A percentile compares a stretch with the other conserved stretches of the same genome.
These are phyloP conservation scores for Antitype chi DNA, from an alignment of 2,888 invertebrate genomes.

Conservation along the genomic window DNA sequence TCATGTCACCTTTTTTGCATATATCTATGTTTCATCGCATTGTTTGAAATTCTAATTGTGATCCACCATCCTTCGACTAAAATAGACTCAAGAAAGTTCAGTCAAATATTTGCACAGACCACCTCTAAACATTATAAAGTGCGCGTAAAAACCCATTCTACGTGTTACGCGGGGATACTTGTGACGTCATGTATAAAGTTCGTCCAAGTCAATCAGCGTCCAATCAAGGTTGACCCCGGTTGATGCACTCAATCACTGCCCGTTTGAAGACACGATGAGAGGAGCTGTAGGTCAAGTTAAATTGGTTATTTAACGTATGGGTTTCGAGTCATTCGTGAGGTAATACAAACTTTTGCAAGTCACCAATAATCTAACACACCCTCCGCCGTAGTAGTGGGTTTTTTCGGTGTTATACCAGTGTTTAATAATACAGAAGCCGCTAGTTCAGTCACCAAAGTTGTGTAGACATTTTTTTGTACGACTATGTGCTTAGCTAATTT, in stretches of 20 bases:
- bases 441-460: constrained; percentile 47
- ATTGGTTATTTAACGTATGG: constrained; percentile 3
- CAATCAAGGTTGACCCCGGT: constrained; percentile 60
- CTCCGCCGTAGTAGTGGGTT: constrained; percentile 58
- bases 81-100: neutral
- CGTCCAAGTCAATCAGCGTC: constrained; percentile 38
- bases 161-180: constrained; percentile 56
- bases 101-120: constrained; percentile 7
- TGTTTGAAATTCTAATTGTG: neutral
- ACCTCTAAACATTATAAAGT: constrained; percentile 63
- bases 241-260: constrained; percentile 25
- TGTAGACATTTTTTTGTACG: constrained; percentile 20
- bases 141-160: constrained; percentile 72
- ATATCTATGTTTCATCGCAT: neutral
- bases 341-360: constrained; percentile 60
- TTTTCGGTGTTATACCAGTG: constrained; percentile 31
- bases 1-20: neutral
- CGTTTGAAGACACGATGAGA: neutral
- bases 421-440: constrained; percentile 40
- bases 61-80: neutral
- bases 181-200: constrained; percentile 67
- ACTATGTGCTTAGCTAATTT: constrained; percentile 5
- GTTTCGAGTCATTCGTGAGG: constrained; percentile 56
- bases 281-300: constrained; percentile 24
- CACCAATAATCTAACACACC: constrained; percentile 66